phyloP scores from a whole-genome alignment of 2,888 invertebrate genomes.

The Bellardia pandia region DNA sequence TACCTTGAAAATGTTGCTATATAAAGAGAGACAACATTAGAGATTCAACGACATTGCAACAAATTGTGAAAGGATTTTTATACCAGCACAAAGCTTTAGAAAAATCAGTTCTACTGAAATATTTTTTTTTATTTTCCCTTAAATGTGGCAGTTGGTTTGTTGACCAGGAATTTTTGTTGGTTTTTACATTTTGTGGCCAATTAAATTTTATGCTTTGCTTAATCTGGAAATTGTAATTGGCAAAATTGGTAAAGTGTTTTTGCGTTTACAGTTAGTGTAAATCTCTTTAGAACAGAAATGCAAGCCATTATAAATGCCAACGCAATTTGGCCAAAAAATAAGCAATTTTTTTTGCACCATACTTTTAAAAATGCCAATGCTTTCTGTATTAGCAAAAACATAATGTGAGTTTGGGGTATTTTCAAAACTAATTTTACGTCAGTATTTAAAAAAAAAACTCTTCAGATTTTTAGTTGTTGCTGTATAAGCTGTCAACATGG shows the following conservation, averaged over 20 bases:
- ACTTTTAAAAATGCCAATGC: conserved; percentile 33
- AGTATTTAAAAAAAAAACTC: not conserved
- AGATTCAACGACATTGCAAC: conserved; percentile 1
- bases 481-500: conserved; percentile 14
- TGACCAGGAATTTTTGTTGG: not conserved
- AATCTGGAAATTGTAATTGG: conserved; percentile 70
- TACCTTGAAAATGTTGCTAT: conserved; percentile 46
- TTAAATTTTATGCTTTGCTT: conserved; percentile 70
- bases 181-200: conserved; percentile 61
- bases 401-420: conserved; percentile 8
- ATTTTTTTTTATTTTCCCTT: not conserved
- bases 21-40: conserved; percentile 6
- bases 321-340: not conserved
- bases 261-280: conserved; percentile 39
- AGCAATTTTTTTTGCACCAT: conserved; percentile 21
- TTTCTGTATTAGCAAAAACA: not conserved
- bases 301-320: conserved; percentile 30
- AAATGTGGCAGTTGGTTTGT: conserved; percentile 29
- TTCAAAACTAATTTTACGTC: not conserved
- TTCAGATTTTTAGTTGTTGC: not conserved
- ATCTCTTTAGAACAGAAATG: conserved; percentile 12
- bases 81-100: not conserved
- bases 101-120: conserved; percentile 17
- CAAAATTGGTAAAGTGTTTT: conserved; percentile 42
- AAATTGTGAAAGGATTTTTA: conserved; percentile 6